Base-by-base conservation (phyloP, 2,113 vertebrate species). In the Puffinus mauretanicus region DNA sequence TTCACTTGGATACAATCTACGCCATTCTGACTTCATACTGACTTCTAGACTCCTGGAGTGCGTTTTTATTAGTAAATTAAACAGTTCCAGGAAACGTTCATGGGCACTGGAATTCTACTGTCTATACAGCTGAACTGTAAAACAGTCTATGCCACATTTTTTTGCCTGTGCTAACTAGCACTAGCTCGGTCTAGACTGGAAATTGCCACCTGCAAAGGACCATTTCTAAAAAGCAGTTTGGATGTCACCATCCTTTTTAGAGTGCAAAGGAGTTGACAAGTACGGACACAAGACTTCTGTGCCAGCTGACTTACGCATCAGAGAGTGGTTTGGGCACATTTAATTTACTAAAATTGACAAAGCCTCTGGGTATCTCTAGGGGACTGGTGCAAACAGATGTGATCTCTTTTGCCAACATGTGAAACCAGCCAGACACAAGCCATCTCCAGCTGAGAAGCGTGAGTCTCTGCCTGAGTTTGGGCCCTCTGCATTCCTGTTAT, bases 21-120 rank as follows among this genome's bases (percentile, higher is more conserved):
- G 15, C 11, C 40, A 57, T 44, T 91, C 77, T 88, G 94, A 94
- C 75, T 94, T 90, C 55, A 84, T 71, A 72, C 66, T 82, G 49
- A 90, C 87, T 95, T 95, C 78, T 82, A 90, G 90, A 90, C 91
- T 96, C 90, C 92, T 90, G 94, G 92, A 96, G 58, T 79, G 27
- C 15, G 1, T 86, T 93, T 97, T 96, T 94, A 96, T 88, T 94
- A 96, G 93, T 92, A 95, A 97, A 97, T 93, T 94, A 96, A 96
- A 96, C 58, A 88, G 94, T 97, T 97, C 93, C 93, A 94, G 91
- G 95, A 97, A 95, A 95, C 26, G 16, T 73, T 91, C 29, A 57
- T 40, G 60, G 83, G 77, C 76, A 93, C 69, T 92, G 89, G 72
- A 94, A 84, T 82, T 91, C 86, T 93, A 94, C 83, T 88, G 83